phyloP scores from a whole-genome alignment of 2,888 invertebrate genomes.

The Standfussiana lucernea region DNA sequence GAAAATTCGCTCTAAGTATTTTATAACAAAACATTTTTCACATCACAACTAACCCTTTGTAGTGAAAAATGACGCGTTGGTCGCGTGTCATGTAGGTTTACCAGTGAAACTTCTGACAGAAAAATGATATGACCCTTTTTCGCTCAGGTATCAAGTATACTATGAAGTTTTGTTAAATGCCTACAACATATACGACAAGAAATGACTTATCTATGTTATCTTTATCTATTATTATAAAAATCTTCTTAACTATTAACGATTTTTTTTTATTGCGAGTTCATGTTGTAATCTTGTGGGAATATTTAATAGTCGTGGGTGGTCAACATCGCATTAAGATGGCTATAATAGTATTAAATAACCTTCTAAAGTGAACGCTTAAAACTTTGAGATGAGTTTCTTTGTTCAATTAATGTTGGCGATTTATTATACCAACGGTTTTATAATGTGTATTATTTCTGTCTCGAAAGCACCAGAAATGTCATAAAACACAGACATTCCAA shows the following conservation, averaged over 20 bases:
- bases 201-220: constrained; percentile 1
- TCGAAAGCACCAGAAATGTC: constrained; percentile 13
- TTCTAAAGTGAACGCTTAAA: constrained; percentile 32
- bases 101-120: background rate
- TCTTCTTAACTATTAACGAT: constrained; percentile 31
- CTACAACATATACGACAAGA: background rate
- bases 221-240: constrained; percentile 24
- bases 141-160: too few species aligned
- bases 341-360: constrained; percentile 36
- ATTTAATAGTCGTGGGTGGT: constrained; percentile 54
- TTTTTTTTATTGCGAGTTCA: constrained; percentile 48
- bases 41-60: constrained; percentile 4
- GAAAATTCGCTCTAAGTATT: background rate
- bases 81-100: background rate
- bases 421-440: constrained; percentile 19
- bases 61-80: background rate
- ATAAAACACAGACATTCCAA: background rate
- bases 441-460: background rate
- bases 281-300: constrained; percentile 50
- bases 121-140: constrained; percentile 6
- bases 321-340: constrained; percentile 48
- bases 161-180: background rate
- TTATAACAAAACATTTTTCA: background rate
- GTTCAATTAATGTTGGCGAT: constrained; percentile 48
- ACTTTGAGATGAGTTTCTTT: constrained; percentile 52